These are phyloP conservation scores for Lagopus leucura DNA, from an alignment of 2,113 vertebrate genomes.

Conservation along the genomic window DNA sequence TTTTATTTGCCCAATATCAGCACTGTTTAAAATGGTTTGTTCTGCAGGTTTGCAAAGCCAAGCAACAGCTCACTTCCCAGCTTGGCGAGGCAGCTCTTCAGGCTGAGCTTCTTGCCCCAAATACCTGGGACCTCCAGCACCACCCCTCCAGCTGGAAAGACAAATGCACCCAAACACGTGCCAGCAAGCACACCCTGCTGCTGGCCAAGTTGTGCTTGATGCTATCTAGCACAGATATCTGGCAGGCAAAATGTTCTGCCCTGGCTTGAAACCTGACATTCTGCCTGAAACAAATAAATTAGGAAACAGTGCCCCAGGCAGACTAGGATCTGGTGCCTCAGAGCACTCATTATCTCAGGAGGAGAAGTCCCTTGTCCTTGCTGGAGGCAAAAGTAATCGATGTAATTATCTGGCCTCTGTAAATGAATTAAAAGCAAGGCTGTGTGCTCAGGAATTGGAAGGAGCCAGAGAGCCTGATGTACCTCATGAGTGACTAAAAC, in stretches of 20 bases:
- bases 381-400: slow-evolving; percentile 8
- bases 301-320: background rate
- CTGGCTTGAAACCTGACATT: background rate
- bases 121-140: background rate
- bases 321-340: background rate
- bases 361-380: background rate
- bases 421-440: slow-evolving; percentile 4
- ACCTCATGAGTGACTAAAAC: background rate
- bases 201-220: background rate
- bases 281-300: background rate
- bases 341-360: background rate
- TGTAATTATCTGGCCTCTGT: background rate
- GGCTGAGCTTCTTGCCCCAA: background rate
- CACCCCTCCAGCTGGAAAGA: background rate
- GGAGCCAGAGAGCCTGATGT: background rate
- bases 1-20: background rate
- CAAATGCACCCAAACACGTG: background rate
- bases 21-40: background rate
- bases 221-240: background rate
- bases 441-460: background rate
- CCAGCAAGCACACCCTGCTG: background rate
- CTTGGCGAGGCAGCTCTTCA: background rate
- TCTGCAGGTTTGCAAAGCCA: background rate
- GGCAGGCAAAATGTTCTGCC: background rate
- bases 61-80: background rate